A percentile compares a stretch with the other conserved stretches of the same genome.
phyloP scores from a whole-genome alignment of 2,113 vertebrate genomes.

The Passer domesticus region DNA sequence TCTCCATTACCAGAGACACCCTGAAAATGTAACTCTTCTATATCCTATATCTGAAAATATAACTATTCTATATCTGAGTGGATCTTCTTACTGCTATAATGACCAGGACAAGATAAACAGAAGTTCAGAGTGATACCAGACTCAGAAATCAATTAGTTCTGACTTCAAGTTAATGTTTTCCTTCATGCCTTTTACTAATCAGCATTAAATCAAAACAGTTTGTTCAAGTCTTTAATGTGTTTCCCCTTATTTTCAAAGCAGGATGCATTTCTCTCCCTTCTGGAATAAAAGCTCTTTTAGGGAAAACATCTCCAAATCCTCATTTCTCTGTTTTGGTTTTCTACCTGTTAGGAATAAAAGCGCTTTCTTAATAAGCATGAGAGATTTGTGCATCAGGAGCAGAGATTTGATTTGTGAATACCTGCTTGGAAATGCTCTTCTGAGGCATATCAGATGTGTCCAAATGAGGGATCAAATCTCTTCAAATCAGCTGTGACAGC shows the following conservation, averaged over 20 bases:
- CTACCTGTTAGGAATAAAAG: not conserved
- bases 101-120: not conserved
- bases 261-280: not conserved
- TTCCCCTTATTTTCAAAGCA: not conserved
- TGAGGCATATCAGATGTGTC: not conserved
- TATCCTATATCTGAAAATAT: not conserved
- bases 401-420: not conserved
- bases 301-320: not conserved
- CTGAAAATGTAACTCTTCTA: not conserved
- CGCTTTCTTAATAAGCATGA: not conserved
- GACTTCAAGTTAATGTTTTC: not conserved
- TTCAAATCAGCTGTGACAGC: not conserved
- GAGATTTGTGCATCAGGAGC: not conserved
- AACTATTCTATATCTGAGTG: not conserved
- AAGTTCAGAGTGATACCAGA: not conserved
- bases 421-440: constrained; percentile 8
- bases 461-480: not conserved
- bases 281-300: not conserved
- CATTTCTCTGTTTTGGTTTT: not conserved
- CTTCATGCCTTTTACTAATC: not conserved
- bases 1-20: not conserved
- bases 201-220: not conserved
- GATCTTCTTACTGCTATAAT: not conserved
- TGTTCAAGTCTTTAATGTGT: not conserved
- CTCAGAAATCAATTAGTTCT: not conserved